Evolutionary conservation across 1,140 invertebrate species (phyloP), one percentile per base, ranked within the genome.

Genomic region (Zaprionus davidi): DNA sequence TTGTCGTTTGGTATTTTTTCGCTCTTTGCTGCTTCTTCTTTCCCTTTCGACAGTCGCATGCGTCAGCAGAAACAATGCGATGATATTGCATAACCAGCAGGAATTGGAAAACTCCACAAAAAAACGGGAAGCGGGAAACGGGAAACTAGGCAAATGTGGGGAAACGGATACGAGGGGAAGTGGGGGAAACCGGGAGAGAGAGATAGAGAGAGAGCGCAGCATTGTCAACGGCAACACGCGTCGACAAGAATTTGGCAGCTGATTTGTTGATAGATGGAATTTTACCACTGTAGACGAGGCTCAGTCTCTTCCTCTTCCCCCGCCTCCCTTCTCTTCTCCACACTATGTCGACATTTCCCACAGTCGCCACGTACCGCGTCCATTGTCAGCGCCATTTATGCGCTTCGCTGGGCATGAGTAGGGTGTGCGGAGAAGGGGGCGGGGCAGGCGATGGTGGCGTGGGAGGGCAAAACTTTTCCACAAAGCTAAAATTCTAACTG

Each of bases 211-310:
- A 69, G n/a, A n/a, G 41, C n/a, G 70, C 56, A 59, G 65, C 80
- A 76, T 79, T 87, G 84, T 87, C 84, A 88, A 81, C 82, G 84
- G 84, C 81, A 81, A 87, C 85, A 81, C 78, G 81, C 84, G 84
- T 81, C 81, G 83, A 81, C 78, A 88, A 81, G 84, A 87, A 87
- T 87, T 87, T 84, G 84, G 84, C 78, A 87, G 84, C 84, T 87
- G 84, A 87, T 87, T 87, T 87, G 84, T 87, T 87, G 84, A 88
- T 87, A 87, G 84, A 88, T 84, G 71, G 81, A 87, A 76, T 84
- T 76, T 81, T 59, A 46, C 71, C 65, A 74, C 68, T 70, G 68
- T 58, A 58, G 57, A 60, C 44, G 65, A 51, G 41, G 41, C 38
- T 7, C n/a, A 20, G 2, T 57, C 20, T 34, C 71, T 9, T 31